Base-by-base conservation (phyloP, 2,797 vertebrate species). In the Pipistrellus pipistrellus region DNA sequence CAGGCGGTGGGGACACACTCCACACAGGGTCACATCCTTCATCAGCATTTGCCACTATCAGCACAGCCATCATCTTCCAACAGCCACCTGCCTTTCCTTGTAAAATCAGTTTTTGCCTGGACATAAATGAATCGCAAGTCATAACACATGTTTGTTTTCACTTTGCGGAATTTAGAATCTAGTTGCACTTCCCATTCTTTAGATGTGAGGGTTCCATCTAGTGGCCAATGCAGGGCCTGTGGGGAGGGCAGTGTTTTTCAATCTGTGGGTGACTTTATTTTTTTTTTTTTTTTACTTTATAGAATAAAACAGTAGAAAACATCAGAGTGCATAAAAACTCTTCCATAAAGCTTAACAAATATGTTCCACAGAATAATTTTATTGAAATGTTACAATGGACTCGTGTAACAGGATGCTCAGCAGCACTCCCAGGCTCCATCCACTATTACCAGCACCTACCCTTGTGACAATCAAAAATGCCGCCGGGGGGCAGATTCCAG, bases 201-300 rank as follows among this genome's bases (percentile, higher is more conserved):
- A 96, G 94, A 78, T 92, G 86, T 51, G 32, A 93, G 48, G 53
- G 88, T n/a, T 77, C 97, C 97, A 87, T 87, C 97, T 97, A 91
- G 97, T 96, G 97, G 96, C 41, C 85, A 90, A 32, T 55, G 10
- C 7, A 23, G 4, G 21, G 11, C 13, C 53, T 76, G 11, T 46
- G 46, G 17, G 11, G 51, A 69, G 17, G 27, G 23, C 14, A 41
- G 18, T 44, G 4, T 32, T 92, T 93, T 21, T 68, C 30, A 25
- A 25, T 48, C 62, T 73, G 11, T 83, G 71, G 3, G 30, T 64
- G n/a, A 46, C 8, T 64, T 44, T 44, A 44, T 44, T 44, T 44
- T 44, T 44, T 44, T 44, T 1, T 46, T 78, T 83, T 69, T 44
- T 57, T 51, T 27, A 41, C 73, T 76, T 66, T 25, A 71, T 62